A percentile compares a stretch with the other conserved stretches of the same genome.
Evolutionary conservation across 2,113 vertebrate genomes (phyloP).

Genomic region (Barbus barbus): DNA sequence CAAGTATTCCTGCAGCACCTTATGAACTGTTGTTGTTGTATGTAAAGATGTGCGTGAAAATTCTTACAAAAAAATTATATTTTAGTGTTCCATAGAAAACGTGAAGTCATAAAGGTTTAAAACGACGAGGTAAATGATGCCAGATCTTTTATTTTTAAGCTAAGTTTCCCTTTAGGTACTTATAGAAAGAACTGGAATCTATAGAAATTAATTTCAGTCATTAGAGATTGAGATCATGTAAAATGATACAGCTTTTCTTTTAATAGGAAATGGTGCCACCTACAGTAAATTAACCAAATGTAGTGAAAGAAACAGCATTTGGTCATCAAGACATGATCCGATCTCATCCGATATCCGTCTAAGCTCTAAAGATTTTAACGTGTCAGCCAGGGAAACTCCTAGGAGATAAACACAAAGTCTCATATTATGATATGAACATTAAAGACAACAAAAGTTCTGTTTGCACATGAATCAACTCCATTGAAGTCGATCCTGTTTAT

Average conservation of each 20-base stretch:
- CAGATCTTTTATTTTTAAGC: not conserved
- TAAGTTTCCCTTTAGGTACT: not conserved
- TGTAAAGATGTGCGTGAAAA: not conserved
- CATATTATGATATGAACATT: not conserved
- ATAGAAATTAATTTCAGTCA: not conserved
- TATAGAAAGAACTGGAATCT: not conserved
- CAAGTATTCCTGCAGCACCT: too few relatives aligned
- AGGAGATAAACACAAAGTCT: conserved; percentile 33
- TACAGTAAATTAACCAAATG: not conserved
- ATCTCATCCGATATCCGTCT: not conserved
- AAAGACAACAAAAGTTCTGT: not conserved
- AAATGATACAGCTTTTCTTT: not conserved
- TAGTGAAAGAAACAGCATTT: not conserved
- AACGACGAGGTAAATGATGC: not conserved
- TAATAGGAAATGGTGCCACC: conserved; percentile 14
- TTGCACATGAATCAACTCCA: not conserved
- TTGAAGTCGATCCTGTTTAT: not conserved
- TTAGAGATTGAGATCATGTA: not conserved
- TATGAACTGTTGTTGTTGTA: not conserved
- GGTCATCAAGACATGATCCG: not conserved
- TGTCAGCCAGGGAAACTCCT: conserved; percentile 98
- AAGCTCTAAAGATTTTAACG: conserved; percentile 83
- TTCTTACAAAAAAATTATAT: not conserved
- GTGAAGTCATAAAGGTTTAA: not conserved
- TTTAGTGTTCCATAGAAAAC: not conserved